Base-by-base conservation (phyloP, 2,113 vertebrate species). In the Microtus richardsoni region DNA sequence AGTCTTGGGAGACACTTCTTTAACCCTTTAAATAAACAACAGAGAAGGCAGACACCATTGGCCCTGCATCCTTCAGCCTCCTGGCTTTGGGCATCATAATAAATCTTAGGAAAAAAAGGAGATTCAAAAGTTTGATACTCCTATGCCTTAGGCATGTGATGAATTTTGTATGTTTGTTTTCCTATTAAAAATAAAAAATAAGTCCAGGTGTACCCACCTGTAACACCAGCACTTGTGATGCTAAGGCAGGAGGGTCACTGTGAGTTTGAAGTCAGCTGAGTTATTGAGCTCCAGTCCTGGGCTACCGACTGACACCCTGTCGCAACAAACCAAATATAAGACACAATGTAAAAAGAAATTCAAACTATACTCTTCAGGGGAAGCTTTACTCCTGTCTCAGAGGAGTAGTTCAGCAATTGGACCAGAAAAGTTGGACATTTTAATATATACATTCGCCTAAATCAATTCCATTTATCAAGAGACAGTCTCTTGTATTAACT, bases 401-500 rank as follows among this genome's bases (percentile, higher is more conserved):
- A 41, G 26, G 75, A 91, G 22, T 84, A 62, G 78, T 47, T 95
- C 95, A 79, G 39, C 79, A 95, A 85, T 1, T 70, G 89, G 88
- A 64, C 44, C 19, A 74, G 13, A 7, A n/a, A 89, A 89, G 4
- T 36, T 70, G 9, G 52, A 33, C 9, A 70, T 84, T 88, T 95
- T 91, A 95, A 89, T n/a, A 79, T 87, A 91, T 90, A 91, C 13
- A 91, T 41, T 90, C 80, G 70, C 44, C 41, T 88, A 92, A 87
- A 70, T 70, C 30, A 3, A 89, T 93, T 96, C 60, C 47, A 92
- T 64, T 95, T 91, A 64, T 24, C 58, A 92, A 87, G 17, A 93
- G 58, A 89, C 33, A 87, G 39, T 80, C 41, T 86, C 44, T 91
- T 84, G 47, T 24, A 68, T 84, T 79, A 77, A 71, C 28, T 60